A percentile compares a stretch with the other conserved stretches of the same genome.
Conservation (phyloP, 2,113 vertebrate species). For the Ptilonorhynchus violaceus region DNA sequence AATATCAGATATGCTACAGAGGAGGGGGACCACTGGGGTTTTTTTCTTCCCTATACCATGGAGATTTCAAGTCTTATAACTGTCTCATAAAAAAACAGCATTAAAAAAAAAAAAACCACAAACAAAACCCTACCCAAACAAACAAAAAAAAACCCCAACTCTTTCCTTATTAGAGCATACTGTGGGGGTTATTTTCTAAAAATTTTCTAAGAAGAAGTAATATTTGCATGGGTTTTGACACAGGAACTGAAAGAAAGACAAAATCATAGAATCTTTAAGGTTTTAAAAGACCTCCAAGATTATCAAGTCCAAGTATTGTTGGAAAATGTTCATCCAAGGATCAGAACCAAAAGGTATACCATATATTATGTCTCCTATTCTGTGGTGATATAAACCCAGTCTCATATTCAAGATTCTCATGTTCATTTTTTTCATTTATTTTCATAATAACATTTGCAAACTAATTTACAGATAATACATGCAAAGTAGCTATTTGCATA, state of each 20-base stretch:
- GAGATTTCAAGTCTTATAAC: background rate
- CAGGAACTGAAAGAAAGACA: background rate
- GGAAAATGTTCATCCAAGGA: background rate
- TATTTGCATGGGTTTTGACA: background rate
- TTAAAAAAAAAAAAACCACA: background rate
- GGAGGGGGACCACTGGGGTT: fast-evolving
- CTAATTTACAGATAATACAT: background rate
- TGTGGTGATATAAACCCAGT: background rate
- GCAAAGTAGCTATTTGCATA: background rate
- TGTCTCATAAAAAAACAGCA: background rate
- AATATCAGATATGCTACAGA: background rate
- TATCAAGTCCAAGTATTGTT: background rate
- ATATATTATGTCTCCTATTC: background rate
- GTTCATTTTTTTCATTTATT: background rate
- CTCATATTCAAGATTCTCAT: background rate
- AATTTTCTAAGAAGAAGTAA: background rate
- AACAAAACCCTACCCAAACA: background rate
- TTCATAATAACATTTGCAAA: background rate
- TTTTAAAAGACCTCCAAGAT: background rate
- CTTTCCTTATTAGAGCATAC: background rate
- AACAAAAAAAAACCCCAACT: background rate
- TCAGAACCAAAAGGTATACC: background rate
- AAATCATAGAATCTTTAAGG: background rate
- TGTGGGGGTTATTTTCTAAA: fast-evolving
- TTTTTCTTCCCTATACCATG: background rate